A percentile compares a stretch with the other conserved stretches of the same genome.
These are phyloP conservation scores for Agapornis roseicollis DNA, from an alignment of 2,113 vertebrate species.

Conservation along the genomic window DNA sequence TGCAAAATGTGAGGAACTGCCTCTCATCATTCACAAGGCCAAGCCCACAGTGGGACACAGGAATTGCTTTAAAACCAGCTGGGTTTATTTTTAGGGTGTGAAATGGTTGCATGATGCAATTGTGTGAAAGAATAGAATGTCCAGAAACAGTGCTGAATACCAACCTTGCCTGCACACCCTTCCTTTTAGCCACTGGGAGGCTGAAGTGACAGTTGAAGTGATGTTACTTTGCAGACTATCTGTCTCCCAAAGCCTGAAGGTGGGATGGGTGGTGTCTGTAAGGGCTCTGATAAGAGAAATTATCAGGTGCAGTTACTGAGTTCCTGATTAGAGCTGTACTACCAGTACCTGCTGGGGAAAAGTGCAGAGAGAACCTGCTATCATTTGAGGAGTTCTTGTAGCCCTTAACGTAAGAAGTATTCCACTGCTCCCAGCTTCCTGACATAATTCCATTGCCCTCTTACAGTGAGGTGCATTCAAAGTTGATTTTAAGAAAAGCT, in stretches of 20 bases:
- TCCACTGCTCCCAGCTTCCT: neutral
- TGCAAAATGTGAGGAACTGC: neutral
- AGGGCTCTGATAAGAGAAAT: neutral
- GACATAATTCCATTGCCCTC: neutral
- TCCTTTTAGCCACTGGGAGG: neutral
- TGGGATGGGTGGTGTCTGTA: neutral
- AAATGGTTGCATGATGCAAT: neutral
- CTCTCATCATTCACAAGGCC: neutral
- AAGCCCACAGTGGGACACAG: neutral
- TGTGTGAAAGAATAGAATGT: neutral
- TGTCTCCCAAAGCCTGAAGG: neutral
- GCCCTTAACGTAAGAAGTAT: neutral
- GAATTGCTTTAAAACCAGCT: neutral
- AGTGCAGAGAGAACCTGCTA: neutral
- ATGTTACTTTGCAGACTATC: neutral
- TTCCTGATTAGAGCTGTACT: neutral
- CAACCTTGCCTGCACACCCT: neutral
- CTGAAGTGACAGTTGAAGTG: neutral
- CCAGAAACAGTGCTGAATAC: neutral
- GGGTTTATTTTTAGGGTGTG: constrained; percentile 7
- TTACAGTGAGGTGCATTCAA: rapidly evolving
- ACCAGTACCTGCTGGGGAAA: neutral
- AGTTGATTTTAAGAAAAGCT: neutral
- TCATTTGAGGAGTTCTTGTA: neutral
- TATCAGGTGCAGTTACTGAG: neutral